These are phyloP conservation scores for Acyrthosiphon pisum DNA, from an alignment of 1,140 invertebrate genomes.

Conservation along the genomic window DNA sequence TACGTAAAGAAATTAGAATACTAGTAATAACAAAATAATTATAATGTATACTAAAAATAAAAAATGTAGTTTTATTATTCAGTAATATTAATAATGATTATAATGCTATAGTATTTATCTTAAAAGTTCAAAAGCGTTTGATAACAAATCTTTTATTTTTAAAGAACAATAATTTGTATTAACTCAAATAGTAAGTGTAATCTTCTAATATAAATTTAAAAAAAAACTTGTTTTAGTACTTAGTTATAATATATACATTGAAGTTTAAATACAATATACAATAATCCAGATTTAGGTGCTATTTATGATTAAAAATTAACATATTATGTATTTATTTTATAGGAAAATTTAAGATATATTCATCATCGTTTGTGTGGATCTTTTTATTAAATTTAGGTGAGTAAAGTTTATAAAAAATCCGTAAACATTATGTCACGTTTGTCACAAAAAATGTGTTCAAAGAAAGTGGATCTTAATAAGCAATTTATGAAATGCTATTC, in stretches of 20 bases:
- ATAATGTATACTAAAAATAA: not conserved
- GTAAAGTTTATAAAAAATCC: constrained; percentile 1
- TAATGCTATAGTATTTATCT: not conserved
- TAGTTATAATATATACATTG: not conserved
- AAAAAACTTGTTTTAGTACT: not conserved
- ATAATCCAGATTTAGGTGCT: not conserved
- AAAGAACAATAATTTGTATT: not conserved
- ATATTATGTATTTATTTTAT: not conserved
- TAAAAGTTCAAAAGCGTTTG: not conserved
- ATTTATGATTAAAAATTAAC: not conserved
- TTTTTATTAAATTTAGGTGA: constrained; percentile 26
- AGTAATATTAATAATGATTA: not conserved
- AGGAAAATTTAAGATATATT: not conserved
- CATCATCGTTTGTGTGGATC: not conserved
- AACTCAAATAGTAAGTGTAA: not conserved
- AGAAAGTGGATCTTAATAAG: not conserved
- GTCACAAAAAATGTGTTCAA: not conserved
- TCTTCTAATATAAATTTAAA: not conserved
- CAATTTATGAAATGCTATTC: not conserved
- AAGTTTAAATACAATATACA: not conserved
- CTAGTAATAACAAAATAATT: not conserved
- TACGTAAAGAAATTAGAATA: not conserved
- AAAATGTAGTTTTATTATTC: not conserved
- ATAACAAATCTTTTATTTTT: no score
- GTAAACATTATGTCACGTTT: not conserved